phyloP scores from a whole-genome alignment of 2,113 vertebrate genomes.

The Alethe diademata region DNA sequence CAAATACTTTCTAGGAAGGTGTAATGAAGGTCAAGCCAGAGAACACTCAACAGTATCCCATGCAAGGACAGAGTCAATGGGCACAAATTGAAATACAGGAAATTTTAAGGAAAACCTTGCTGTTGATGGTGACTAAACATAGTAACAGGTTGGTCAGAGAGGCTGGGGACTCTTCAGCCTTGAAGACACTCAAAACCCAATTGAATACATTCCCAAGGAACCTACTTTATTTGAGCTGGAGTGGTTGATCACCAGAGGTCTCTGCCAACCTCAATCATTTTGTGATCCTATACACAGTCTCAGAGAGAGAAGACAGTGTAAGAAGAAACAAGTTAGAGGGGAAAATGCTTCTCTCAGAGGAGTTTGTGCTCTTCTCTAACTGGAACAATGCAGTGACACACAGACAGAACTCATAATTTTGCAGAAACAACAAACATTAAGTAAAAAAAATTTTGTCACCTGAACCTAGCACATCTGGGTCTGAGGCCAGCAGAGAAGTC shows the following conservation, averaged over 20 bases:
- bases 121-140: background rate
- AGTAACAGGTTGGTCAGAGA: background rate
- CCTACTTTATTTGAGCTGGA: background rate
- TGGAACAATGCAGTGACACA: background rate
- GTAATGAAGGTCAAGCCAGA: background rate
- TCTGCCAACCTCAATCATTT: background rate
- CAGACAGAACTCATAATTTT: background rate
- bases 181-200: background rate
- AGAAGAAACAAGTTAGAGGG: background rate
- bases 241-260: background rate
- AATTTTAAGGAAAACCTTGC: background rate
- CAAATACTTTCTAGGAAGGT: background rate
- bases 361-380: background rate
- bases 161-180: background rate
- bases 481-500: background rate
- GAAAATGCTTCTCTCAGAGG: background rate
- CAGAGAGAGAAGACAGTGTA: background rate
- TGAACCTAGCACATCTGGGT: background rate
- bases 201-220: background rate
- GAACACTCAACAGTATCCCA: background rate
- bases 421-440: background rate
- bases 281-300: background rate
- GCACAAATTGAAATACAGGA: background rate
- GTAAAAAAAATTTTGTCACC: background rate
- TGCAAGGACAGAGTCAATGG: background rate